phyloP scores from a whole-genome alignment of 1,140 invertebrate genomes.

The Drosophila kohkoa region DNA sequence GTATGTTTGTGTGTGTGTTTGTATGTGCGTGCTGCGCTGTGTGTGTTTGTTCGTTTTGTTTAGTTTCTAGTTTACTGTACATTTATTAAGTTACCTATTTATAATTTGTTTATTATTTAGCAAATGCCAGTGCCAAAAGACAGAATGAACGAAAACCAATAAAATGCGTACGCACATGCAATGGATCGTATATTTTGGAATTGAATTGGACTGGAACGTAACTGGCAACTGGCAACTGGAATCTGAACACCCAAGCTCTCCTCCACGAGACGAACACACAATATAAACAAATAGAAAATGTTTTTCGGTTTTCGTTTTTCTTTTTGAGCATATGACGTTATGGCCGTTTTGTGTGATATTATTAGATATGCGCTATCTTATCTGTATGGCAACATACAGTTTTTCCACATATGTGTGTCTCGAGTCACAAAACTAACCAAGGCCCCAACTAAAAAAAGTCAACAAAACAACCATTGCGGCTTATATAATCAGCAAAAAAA shows the following conservation, averaged over 20 bases:
- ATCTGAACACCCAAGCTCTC: slow-evolving; percentile 18
- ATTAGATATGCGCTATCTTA: slow-evolving; percentile 83
- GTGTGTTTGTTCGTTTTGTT: slow-evolving; percentile 41
- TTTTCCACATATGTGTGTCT: slow-evolving; percentile 23
- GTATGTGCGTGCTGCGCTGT: slow-evolving; percentile 15
- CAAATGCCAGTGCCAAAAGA: slow-evolving; percentile 58
- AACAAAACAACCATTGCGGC: slow-evolving; percentile 38
- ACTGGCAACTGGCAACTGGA: slow-evolving; percentile 2
- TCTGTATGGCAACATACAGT: slow-evolving; percentile 64
- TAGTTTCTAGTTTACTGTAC: slow-evolving; percentile 55
- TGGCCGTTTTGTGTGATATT: slow-evolving; percentile 74
- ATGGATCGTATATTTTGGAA: background rate
- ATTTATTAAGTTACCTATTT: slow-evolving; percentile 82
- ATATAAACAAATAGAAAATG: slow-evolving; percentile 36
- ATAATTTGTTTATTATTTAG: slow-evolving; percentile 83
- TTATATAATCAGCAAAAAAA: slow-evolving; percentile 66
- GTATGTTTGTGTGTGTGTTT: slow-evolving; percentile 11
- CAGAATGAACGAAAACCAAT: slow-evolving; percentile 50
- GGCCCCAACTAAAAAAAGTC: slow-evolving; percentile 39
- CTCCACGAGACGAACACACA: background rate
- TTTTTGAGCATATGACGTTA: slow-evolving; percentile 64
- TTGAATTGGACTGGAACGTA: background rate
- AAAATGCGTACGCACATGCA: slow-evolving; percentile 24
- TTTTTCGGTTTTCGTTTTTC: slow-evolving; percentile 21
- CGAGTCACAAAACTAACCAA: slow-evolving; percentile 31